Percentiles rank a stretch among this genome's conserved stretches.
Conservation (phyloP, 2,888 invertebrate species). For the Didymodactylos carnosus region DNA sequence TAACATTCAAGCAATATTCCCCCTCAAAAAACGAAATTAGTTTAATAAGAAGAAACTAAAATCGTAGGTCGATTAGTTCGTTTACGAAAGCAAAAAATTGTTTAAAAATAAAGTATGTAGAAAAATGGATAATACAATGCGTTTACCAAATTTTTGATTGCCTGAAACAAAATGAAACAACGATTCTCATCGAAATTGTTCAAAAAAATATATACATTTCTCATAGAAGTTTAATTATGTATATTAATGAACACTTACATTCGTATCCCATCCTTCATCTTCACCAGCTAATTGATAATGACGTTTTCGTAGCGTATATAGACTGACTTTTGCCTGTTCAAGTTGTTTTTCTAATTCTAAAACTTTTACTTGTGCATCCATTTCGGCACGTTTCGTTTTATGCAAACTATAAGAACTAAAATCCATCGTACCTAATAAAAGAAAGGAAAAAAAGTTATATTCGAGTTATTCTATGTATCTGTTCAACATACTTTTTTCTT, state of each 20-base stretch:
- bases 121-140: too few relatives aligned
- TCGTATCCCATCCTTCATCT: not conserved
- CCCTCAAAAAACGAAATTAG: too few relatives aligned
- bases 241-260: not conserved
- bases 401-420: conserved; percentile 69
- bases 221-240: not conserved
- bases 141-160: too few relatives aligned
- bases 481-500: conserved; percentile 52
- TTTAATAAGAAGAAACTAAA: too few relatives aligned
- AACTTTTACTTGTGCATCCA: conserved; percentile 74
- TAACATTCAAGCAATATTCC: too few relatives aligned
- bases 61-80: too few relatives aligned
- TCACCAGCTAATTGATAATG: conserved; percentile 58
- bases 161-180: too few relatives aligned
- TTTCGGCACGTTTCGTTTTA: conserved; percentile 80
- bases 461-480: too few relatives aligned
- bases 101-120: too few relatives aligned
- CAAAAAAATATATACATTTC: too few relatives aligned
- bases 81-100: too few relatives aligned
- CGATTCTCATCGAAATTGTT: too few relatives aligned
- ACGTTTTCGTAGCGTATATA: conserved; percentile 66
- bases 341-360: conserved; percentile 73
- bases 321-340: conserved; percentile 60
- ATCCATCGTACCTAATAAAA: conserved; percentile 57
- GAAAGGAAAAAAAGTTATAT: not conserved